Evolutionary conservation across 1,140 invertebrate species (phyloP).

Genomic region (Musca domestica): DNA sequence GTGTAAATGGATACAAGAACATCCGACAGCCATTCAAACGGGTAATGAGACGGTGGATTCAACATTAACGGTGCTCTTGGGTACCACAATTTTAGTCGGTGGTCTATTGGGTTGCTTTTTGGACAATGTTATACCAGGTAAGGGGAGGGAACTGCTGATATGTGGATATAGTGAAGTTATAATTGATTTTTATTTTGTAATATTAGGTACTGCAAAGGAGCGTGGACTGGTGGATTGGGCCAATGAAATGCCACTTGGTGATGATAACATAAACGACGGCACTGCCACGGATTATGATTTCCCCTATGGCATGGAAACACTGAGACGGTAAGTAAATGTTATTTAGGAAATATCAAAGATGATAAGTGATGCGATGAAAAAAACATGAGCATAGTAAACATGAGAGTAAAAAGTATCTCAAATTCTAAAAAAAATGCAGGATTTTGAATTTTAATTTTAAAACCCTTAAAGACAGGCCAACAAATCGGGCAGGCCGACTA

Average conservation of each 20-base stretch:
- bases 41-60: conserved; percentile 71
- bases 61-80: conserved; percentile 74
- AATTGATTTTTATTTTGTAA: neutral
- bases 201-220: conserved; percentile 65
- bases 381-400: too few relatives aligned
- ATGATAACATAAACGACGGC: conserved; percentile 53
- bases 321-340: conserved; percentile 57
- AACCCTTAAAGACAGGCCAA: too few relatives aligned
- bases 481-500: too few relatives aligned
- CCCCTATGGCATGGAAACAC: conserved; percentile 65
- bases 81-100: conserved; percentile 82
- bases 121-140: conserved; percentile 85
- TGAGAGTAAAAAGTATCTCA: too few relatives aligned
- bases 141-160: neutral
- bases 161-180: neutral
- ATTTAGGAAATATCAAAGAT: too few relatives aligned
- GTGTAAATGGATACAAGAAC: conserved; percentile 71
- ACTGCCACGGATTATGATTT: conserved; percentile 69
- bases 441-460: too few relatives aligned
- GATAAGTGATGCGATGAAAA: too few relatives aligned
- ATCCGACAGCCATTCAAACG: conserved; percentile 67
- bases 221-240: conserved; percentile 69
- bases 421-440: too few relatives aligned
- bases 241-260: conserved; percentile 66
- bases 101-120: conserved; percentile 76